Conservation (phyloP, 92 coral and sea anemone genomes). For the Epizoanthus scotinus region DNA sequence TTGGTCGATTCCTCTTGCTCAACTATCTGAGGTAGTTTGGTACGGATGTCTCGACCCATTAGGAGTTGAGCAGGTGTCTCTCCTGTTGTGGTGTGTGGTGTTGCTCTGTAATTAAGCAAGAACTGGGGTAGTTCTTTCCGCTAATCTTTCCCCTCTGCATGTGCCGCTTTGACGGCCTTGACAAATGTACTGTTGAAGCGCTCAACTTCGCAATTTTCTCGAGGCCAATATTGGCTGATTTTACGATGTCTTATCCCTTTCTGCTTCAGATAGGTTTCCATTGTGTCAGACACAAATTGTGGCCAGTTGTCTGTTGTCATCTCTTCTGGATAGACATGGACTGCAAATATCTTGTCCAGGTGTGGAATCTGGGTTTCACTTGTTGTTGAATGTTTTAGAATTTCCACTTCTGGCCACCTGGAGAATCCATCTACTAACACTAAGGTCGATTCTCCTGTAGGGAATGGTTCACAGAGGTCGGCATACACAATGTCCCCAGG, state of each 20-base stretch:
- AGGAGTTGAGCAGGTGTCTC: neutral
- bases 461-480: conserved; percentile 32
- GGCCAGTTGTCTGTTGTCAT: neutral
- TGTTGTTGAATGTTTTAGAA: conserved; percentile 12
- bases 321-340: too few species aligned
- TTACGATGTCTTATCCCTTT: neutral
- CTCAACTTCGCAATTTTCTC: conserved; percentile 5
- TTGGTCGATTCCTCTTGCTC: neutral
- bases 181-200: neutral
- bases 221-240: neutral
- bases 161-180: conserved; percentile 36
- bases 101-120: conserved; percentile 44
- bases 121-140: conserved; percentile 26
- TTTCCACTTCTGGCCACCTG: conserved; percentile 33
- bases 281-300: neutral
- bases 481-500: conserved; percentile 28
- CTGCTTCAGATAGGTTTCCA: neutral
- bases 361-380: neutral
- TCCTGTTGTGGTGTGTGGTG: conserved; percentile 35
- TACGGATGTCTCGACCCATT: neutral
- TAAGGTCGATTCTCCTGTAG: conserved; percentile 21
- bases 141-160: conserved; percentile 36
- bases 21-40: neutral
- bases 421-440: conserved; percentile 25
- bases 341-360: too few species aligned